phyloP scores from a whole-genome alignment of 2,113 vertebrate genomes.

The Gorsachius goisagi region DNA sequence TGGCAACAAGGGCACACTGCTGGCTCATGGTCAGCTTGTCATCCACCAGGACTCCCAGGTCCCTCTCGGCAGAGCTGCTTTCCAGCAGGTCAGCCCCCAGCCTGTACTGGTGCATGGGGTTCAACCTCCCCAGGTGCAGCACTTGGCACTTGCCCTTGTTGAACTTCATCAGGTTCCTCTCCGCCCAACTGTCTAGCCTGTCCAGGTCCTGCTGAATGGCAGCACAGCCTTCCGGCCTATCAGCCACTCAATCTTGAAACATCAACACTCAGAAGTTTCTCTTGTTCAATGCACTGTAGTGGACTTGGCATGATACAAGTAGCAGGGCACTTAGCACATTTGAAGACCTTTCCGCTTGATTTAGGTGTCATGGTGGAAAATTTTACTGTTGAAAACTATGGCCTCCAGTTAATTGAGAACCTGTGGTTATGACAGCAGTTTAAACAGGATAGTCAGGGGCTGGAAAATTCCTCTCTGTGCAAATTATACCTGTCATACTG shows the following conservation, averaged over 20 bases:
- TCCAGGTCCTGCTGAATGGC: too few relatives aligned
- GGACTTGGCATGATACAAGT: not conserved
- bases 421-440: not conserved
- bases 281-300: fast-evolving
- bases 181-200: too few relatives aligned
- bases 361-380: not conserved
- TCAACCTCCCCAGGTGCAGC: too few relatives aligned
- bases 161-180: too few relatives aligned
- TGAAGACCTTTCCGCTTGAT: not conserved
- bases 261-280: not conserved
- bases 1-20: too few relatives aligned
- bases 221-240: too few relatives aligned
- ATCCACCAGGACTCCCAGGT: too few relatives aligned
- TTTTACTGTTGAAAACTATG: not conserved
- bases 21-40: too few relatives aligned
- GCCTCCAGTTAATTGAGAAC: not conserved
- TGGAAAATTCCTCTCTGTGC: not conserved
- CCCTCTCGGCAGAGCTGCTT: too few relatives aligned
- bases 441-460: not conserved
- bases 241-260: not conserved
- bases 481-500: not conserved
- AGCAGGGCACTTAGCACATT: not conserved
- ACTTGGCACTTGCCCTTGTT: too few relatives aligned
- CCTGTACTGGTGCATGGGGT: too few relatives aligned
- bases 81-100: too few relatives aligned